A percentile compares a stretch with the other conserved stretches of the same genome.
These are phyloP conservation scores for Cepaea nemoralis DNA, from an alignment of 1,140 invertebrate genomes.

Conservation along the genomic window DNA sequence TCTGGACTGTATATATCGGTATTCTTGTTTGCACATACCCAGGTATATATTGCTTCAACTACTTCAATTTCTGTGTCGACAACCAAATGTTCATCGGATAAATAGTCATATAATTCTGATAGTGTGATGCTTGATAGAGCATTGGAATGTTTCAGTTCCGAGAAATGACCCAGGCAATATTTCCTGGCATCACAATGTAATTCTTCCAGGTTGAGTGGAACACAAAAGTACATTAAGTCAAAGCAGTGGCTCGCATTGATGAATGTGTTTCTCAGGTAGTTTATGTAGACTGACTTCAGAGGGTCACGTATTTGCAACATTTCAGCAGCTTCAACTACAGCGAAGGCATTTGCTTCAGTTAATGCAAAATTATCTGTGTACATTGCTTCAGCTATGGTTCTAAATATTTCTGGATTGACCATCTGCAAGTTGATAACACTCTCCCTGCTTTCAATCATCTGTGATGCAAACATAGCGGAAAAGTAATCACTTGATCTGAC, in stretches of 20 bases:
- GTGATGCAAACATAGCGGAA: conserved; percentile 32
- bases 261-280: conserved; percentile 1
- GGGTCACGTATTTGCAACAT: neutral
- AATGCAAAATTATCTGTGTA: conserved; percentile 11
- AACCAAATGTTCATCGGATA: conserved; percentile 30
- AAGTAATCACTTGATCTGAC: conserved; percentile 21
- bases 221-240: conserved; percentile 20
- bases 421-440: conserved; percentile 6
- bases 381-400: conserved; percentile 17
- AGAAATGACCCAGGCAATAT: conserved; percentile 14
- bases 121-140: neutral
- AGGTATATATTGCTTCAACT: neutral
- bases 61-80: conserved; percentile 22
- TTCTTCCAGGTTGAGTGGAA: conserved; percentile 2
- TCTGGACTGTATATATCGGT: neutral
- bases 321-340: neutral
- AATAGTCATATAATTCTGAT: conserved; percentile 6
- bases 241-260: conserved; percentile 9
- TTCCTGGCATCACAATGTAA: conserved; percentile 10
- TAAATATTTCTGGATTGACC: conserved; percentile 2
- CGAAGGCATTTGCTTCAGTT: conserved; percentile 20
- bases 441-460: conserved; percentile 28
- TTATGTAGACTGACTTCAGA: conserved; percentile 6
- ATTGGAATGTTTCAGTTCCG: neutral
- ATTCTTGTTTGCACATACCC: neutral